Evolutionary conservation across 1,140 invertebrate genomes (phyloP).

Genomic region (Campoletis sonorensis): DNA sequence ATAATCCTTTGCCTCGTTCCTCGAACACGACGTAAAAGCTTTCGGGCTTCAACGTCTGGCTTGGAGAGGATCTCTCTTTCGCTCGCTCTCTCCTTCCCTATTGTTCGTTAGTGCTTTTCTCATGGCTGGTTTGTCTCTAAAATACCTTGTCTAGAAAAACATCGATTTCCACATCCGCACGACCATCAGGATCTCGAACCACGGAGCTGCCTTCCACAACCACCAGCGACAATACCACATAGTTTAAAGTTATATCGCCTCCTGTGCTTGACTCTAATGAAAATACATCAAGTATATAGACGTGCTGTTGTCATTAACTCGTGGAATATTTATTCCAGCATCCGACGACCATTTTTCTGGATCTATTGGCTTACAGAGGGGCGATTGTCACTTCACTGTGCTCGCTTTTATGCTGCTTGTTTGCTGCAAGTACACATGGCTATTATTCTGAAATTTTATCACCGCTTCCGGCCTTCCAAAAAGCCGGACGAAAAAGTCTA

Average conservation of each 20-base stretch:
- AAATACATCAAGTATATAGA: background rate
- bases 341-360: background rate
- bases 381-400: background rate
- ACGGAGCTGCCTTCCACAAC: background rate
- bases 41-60: slow-evolving; percentile 40
- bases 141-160: slow-evolving; percentile 40
- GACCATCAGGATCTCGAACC: slow-evolving; percentile 1
- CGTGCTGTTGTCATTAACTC: background rate
- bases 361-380: background rate
- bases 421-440: background rate
- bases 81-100: slow-evolving; percentile 11
- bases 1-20: slow-evolving; percentile 44
- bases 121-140: slow-evolving; percentile 20
- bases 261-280: background rate
- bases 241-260: background rate
- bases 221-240: background rate
- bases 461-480: background rate
- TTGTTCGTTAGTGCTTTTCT: slow-evolving; percentile 31
- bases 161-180: slow-evolving; percentile 34
- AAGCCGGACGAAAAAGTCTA: background rate
- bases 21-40: slow-evolving; percentile 45
- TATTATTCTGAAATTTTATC: background rate
- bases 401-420: background rate
- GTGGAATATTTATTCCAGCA: background rate
- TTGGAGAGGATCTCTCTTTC: slow-evolving; percentile 1